A percentile compares a stretch with the other conserved stretches of the same genome.
Conservation (phyloP, 2,888 invertebrate genomes). For the Diarsia brunnea region DNA sequence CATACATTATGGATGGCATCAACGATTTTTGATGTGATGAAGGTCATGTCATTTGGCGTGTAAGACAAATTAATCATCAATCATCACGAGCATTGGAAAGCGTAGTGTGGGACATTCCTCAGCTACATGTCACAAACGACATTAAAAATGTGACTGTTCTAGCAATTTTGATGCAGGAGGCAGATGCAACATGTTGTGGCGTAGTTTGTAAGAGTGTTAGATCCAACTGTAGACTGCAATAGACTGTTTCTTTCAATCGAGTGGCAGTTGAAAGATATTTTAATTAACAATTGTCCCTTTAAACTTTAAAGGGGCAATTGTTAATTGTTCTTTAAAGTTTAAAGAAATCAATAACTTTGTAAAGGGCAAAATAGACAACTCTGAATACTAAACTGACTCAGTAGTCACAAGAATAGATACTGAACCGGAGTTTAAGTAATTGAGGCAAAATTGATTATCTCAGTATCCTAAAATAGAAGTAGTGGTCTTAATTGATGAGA, state of each 20-base stretch:
- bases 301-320: no score
- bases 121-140: neutral
- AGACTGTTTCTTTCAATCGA: no score
- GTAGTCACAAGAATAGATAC: slow-evolving; percentile 2
- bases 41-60: neutral
- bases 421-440: neutral
- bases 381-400: neutral
- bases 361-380: neutral
- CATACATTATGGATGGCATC: slow-evolving; percentile 37
- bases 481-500: slow-evolving; percentile 18
- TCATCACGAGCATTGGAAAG: neutral
- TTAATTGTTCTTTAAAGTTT: no score
- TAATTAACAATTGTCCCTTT: no score
- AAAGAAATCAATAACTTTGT: no score
- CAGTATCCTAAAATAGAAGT: slow-evolving; percentile 30
- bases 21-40: slow-evolving; percentile 6
- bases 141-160: neutral
- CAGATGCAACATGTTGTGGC: neutral
- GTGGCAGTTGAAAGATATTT: no score
- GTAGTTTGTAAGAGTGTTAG: neutral
- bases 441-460: slow-evolving; percentile 28
- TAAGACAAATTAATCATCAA: neutral
- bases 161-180: neutral
- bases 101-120: neutral
- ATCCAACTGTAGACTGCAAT: neutral